These are phyloP conservation scores for Serilophus lunatus DNA, from an alignment of 2,113 vertebrate genomes.

Conservation along the genomic window DNA sequence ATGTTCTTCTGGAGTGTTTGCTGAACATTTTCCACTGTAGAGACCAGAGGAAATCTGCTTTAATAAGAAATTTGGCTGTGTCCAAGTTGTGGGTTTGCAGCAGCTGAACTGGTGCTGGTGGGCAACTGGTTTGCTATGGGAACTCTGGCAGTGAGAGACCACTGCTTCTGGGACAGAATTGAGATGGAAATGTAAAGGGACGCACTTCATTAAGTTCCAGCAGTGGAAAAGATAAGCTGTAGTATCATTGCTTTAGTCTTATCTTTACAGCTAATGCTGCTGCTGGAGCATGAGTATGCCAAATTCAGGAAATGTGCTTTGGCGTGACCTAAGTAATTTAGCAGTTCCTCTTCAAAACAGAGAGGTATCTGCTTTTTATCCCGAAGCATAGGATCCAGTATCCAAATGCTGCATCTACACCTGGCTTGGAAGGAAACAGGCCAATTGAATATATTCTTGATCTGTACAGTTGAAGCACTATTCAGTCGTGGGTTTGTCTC, in stretches of 20 bases:
- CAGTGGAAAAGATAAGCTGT: neutral
- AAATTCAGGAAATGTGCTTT: neutral
- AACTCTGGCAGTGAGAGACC: neutral
- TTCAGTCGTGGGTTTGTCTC: neutral
- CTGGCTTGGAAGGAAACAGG: neutral
- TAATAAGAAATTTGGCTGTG: neutral
- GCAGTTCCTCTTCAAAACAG: neutral
- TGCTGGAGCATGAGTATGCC: neutral
- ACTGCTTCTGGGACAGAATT: neutral
- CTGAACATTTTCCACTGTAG: neutral
- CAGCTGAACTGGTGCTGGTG: neutral
- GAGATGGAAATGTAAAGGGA: neutral
- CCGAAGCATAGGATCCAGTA: too few species aligned
- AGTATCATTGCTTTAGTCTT: neutral
- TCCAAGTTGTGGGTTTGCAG: neutral
- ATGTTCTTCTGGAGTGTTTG: neutral
- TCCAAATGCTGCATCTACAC: neutral
- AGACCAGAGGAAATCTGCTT: neutral
- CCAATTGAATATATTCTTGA: neutral
- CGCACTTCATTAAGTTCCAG: neutral
- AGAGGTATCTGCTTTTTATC: neutral
- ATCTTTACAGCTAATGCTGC: neutral
- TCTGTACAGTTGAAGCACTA: neutral
- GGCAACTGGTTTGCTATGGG: neutral
- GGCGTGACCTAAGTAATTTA: neutral